Base-by-base conservation (phyloP, 2,113 vertebrate genomes). In the Cnemophilus loriae region DNA sequence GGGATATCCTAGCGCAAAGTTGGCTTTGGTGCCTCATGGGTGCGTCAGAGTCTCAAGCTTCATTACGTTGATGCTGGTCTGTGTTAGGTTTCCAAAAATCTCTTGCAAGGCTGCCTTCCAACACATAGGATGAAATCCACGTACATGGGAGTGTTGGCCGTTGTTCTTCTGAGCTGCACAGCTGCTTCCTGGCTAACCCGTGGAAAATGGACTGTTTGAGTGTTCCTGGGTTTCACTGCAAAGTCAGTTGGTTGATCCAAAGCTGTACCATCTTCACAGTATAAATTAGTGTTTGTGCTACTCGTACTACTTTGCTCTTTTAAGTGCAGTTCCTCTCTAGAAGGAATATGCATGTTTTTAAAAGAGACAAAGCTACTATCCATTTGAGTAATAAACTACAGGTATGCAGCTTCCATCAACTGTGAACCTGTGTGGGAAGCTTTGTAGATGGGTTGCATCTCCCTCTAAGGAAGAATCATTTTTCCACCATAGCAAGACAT, bases 191-290 rank as follows among this genome's bases (percentile, higher is more conserved):
- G 53, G 30, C 24, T 77, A 50, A 32, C 32, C 32, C 5, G 2
- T 42, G 32, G 39, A 67, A 24, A 59, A 83, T 42, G 47, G 16
- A 35, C 22, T 13, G 2, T 33, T 20, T 9, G 19, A 55, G 14
- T 16, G 4, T 44, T 76, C 21, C 32, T 47, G 32, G 35, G 19
- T 82, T 87, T 79, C 37, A 26, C n/a, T 73, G 42, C 46, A 5
- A 30, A 65, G 75, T 35, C 28, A 20, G 11, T 24, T 59, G 77
- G 5, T 32, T 82, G 33, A 27, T 60, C n/a, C 11, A 6, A 26
- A 55, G 12, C 35, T 1, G 1, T 52, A 16, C 22, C 16, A 14
- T 55, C 39, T 56, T 85, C 26, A 15, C 0, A 1, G 11, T 50
- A 44, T 13, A 49, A 85, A 39, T 60, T 13, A 57, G 30, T 50